A percentile compares a stretch with the other conserved stretches of the same genome.
These are phyloP conservation scores for Ditylenchus dipsaci DNA, from an alignment of 1,140 invertebrate species.

Conservation along the genomic window DNA sequence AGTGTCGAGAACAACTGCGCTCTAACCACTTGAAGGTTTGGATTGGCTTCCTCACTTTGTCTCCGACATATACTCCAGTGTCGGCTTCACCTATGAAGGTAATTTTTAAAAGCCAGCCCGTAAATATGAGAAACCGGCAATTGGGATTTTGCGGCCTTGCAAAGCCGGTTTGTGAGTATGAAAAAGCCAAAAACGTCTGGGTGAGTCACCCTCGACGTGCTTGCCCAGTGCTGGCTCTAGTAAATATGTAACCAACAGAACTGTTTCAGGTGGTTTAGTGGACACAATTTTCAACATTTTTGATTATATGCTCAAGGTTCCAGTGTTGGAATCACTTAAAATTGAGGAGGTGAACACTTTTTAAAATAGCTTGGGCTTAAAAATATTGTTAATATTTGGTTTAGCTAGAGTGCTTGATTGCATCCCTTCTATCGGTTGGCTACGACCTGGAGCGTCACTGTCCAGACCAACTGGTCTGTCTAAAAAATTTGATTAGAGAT, in stretches of 20 bases:
- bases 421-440: conserved; percentile 43
- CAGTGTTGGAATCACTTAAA: conserved; percentile 47
- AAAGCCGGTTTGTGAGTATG: neutral
- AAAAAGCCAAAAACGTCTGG: neutral
- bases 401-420: conserved; percentile 48
- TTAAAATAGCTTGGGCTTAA: neutral
- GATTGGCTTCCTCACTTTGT: conserved; percentile 50
- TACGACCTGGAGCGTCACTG: conserved; percentile 53
- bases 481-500: conserved; percentile 49
- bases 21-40: conserved; percentile 46
- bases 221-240: neutral
- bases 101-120: neutral
- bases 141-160: neutral
- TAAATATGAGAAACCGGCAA: neutral
- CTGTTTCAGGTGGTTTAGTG: conserved; percentile 41
- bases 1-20: conserved; percentile 47
- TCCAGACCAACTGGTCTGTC: conserved; percentile 40
- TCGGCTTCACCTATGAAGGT: conserved; percentile 47
- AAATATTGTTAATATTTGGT: conserved; percentile 18
- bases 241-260: neutral
- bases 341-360: conserved; percentile 47
- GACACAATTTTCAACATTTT: conserved; percentile 49
- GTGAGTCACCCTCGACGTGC: conserved; percentile 1
- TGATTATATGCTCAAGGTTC: conserved; percentile 46
- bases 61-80: conserved; percentile 45